Percentiles rank a stretch among this genome's conserved stretches.
Evolutionary conservation across 2,888 invertebrate genomes (phyloP).

Genomic region (Mesorhabditis spiculigera): DNA sequence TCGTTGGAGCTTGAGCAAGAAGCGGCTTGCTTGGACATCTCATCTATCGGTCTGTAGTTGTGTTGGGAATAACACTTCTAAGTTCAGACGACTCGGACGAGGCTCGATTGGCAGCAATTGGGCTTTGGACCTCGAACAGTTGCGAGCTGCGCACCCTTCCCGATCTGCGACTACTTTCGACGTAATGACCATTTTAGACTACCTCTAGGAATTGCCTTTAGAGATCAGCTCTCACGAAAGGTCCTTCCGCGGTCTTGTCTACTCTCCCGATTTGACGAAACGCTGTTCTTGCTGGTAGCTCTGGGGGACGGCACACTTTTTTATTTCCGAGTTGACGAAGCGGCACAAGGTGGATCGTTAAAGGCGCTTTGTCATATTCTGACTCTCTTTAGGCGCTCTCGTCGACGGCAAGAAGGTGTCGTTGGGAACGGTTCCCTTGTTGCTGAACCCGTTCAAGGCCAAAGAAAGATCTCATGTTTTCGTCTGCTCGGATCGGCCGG

Average conservation of each 20-base stretch:
- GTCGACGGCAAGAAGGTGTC: conserved; percentile 90
- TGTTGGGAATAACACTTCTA: background rate
- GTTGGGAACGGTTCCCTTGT: conserved; percentile 93
- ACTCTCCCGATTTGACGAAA: conserved; percentile 87
- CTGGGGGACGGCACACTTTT: conserved; percentile 96
- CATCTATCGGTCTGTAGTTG: conserved; percentile 67
- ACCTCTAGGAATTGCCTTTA: background rate
- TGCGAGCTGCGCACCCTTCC: conserved; percentile 81
- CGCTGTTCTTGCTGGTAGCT: conserved; percentile 70
- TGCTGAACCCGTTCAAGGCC: conserved; percentile 75
- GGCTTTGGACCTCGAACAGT: conserved; percentile 94
- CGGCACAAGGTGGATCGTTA: conserved; percentile 68
- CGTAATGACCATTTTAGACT: background rate
- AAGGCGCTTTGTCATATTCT: background rate
- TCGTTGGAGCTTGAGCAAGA: conserved; percentile 77
- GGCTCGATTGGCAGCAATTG: conserved; percentile 77
- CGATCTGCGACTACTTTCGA: conserved; percentile 63
- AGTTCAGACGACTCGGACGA: conserved; percentile 17
- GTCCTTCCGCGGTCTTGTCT: conserved; percentile 93
- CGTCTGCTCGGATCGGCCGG: conserved; percentile 92
- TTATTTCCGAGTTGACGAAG: conserved; percentile 72
- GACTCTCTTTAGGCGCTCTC: conserved; percentile 62
- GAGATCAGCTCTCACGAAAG: conserved; percentile 64
- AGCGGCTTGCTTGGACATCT: conserved; percentile 90
- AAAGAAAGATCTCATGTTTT: conserved; percentile 82